Conservation (phyloP, 2,113 vertebrate species). For the Oryzias celebensis region DNA sequence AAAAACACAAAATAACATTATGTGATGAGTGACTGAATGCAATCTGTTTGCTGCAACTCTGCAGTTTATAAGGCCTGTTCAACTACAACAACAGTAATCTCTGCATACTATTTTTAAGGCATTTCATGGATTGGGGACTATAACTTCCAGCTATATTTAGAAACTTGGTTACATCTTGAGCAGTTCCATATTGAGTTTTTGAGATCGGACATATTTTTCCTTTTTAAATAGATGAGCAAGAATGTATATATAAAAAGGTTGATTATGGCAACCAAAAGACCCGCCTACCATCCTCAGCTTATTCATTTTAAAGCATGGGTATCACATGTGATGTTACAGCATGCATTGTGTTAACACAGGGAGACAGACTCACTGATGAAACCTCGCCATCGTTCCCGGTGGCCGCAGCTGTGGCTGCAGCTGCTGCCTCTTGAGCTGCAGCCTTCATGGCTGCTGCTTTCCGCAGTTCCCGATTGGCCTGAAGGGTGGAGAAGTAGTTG, state of each 20-base stretch:
- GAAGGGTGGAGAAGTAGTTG: constrained; percentile 96
- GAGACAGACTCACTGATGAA: constrained; percentile 80
- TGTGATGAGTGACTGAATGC: no score
- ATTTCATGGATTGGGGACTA: no score
- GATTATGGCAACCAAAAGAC: no score
- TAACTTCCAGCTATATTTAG: no score
- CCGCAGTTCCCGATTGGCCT: constrained; percentile 84
- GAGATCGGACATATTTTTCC: no score
- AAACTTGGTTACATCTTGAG: no score
- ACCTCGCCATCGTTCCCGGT: constrained; percentile 77
- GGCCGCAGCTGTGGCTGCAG: constrained; percentile 52
- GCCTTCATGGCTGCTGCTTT: constrained; percentile 80
- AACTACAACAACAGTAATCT: neutral
- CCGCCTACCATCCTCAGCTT: neutral
- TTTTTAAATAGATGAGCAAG: no score
- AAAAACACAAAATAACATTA: neutral
- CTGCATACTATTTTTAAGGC: no score
- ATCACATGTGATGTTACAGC: neutral
- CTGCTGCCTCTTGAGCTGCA: constrained; percentile 75
- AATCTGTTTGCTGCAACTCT: neutral
- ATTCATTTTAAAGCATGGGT: neutral
- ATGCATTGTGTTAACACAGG: constrained; percentile 4
- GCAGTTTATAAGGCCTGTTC: neutral
- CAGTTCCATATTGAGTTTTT: no score
- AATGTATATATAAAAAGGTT: no score